Base-by-base conservation (phyloP, 2,888 invertebrate genomes). In the Trachelus tabidus region DNA sequence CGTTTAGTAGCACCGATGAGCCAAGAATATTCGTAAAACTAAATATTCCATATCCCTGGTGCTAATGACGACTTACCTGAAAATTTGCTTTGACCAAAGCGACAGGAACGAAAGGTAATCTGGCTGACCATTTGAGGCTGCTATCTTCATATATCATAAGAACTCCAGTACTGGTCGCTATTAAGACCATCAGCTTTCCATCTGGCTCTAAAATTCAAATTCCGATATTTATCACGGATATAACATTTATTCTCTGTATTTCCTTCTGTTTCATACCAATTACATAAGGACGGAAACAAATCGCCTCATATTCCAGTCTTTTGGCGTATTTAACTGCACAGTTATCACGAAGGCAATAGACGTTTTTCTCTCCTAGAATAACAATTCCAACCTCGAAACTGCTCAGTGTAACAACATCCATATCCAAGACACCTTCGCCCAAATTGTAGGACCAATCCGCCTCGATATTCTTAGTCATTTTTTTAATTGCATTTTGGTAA, bases 61-160 rank as follows among this genome's bases (percentile, higher is more conserved):
- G 71, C 33, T 31, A 71, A 34, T 9, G 9, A 71, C 12, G 75
- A 81, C 86, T 91, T 91, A 92, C 94, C 92, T 94, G 94, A 71
- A 97, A 93, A 90, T 95, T 95, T 77, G 95, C 96, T 83, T 97
- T 93, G 75, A 93, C 92, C 81, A 98, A 92, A 69, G 95, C 94
- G 75, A 97, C 94, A 0, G 98, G 97, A 30, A 94, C 92, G 84
- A 94, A 94, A 37, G 96, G 93, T 79, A 98, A 92, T 90, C 97
- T 97, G 35, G 98, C 97, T 1, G 97, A 96, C 99, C 99, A 99
- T 86, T 96, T 94, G 73, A 99, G 92, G 15, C 95, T 95, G 30
- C 96, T 95, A 82, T 96, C 95, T 89, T 98, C 95, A 91, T 98
- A 98, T 80, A 99, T 93, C 87, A 96, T 94, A 80, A 99, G 91